Evolutionary conservation across 2,797 vertebrate species (phyloP).

Genomic region (Melanogrammus aeglefinus): DNA sequence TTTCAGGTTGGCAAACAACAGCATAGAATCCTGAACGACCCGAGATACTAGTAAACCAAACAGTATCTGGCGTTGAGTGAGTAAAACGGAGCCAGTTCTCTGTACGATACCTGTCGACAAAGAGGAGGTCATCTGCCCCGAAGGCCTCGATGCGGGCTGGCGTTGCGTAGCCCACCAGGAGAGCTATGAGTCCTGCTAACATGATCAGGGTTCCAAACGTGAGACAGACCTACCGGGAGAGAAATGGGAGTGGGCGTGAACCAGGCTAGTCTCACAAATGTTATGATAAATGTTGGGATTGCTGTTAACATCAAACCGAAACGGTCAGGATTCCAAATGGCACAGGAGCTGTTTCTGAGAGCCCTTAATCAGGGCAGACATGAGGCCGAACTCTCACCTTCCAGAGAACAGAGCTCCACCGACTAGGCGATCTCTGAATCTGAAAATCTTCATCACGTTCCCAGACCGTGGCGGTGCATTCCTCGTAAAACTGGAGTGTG

Average conservation of each 20-base stretch:
- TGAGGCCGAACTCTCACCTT: conserved; percentile 77
- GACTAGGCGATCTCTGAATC: conserved; percentile 95
- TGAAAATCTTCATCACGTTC: conserved; percentile 98
- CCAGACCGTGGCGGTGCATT: conserved; percentile 98
- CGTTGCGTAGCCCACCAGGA: conserved; percentile 89
- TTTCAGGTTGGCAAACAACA: background rate
- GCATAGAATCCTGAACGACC: background rate
- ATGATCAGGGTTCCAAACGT: conserved; percentile 85
- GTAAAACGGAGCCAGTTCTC: background rate
- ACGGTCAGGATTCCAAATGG: background rate
- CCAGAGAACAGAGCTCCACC: conserved; percentile 98
- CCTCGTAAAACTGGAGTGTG: conserved; percentile 87
- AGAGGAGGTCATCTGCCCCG: conserved; percentile 89
- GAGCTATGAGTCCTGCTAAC: conserved; percentile 84
- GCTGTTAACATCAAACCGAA: background rate
- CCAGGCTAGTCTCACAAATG: too few species aligned
- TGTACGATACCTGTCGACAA: conserved; percentile 80
- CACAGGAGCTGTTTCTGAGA: background rate
- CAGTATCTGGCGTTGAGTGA: background rate
- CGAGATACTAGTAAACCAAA: background rate
- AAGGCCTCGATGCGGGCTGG: conserved; percentile 90
- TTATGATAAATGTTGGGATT: too few species aligned
- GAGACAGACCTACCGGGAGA: conserved; percentile 85
- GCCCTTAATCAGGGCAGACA: background rate
- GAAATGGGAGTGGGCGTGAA: background rate